phyloP scores from a whole-genome alignment of 53 echinoderm and acorn worm genomes.

The Echinarachnius parma region DNA sequence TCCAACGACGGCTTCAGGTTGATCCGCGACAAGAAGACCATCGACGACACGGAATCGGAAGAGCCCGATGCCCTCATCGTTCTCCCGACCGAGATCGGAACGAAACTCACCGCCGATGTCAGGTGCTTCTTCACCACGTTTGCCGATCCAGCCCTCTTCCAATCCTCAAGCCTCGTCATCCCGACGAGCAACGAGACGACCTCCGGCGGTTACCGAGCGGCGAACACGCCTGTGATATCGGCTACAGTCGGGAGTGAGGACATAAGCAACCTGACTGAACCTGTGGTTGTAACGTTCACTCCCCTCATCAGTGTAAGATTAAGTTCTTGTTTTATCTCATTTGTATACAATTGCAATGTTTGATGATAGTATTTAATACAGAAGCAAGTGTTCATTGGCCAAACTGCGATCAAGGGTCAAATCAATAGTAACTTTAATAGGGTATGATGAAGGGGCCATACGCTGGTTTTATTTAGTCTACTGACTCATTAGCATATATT shows the following conservation, averaged over 20 bases:
- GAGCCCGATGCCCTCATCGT: slow-evolving; percentile 19
- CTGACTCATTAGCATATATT: too few species aligned
- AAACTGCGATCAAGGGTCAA: too few species aligned
- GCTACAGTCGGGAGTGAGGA: slow-evolving; percentile 54
- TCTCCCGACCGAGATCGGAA: slow-evolving; percentile 21
- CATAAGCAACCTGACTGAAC: slow-evolving; percentile 50
- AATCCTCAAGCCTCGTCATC: slow-evolving; percentile 22
- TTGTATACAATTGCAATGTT: too few species aligned
- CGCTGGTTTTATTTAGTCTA: too few species aligned
- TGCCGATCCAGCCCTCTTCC: slow-evolving; percentile 41
- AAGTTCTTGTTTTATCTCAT: not conserved
- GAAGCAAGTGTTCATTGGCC: too few species aligned
- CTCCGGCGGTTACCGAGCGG: slow-evolving; percentile 24
- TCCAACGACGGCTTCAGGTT: slow-evolving; percentile 22
- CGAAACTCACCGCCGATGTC: not conserved
- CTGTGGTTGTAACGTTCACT: slow-evolving; percentile 36
- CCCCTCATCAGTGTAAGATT: slow-evolving; percentile 31
- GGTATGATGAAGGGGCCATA: too few species aligned
- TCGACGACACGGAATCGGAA: not conserved
- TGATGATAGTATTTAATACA: too few species aligned
- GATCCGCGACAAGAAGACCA: not conserved
- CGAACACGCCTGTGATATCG: slow-evolving; percentile 67
- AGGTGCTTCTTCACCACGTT: slow-evolving; percentile 59
- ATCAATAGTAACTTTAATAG: too few species aligned
- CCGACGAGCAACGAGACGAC: not conserved